These are phyloP conservation scores for Cephus spinipes DNA, from an alignment of 2,888 invertebrate species.

Conservation along the genomic window DNA sequence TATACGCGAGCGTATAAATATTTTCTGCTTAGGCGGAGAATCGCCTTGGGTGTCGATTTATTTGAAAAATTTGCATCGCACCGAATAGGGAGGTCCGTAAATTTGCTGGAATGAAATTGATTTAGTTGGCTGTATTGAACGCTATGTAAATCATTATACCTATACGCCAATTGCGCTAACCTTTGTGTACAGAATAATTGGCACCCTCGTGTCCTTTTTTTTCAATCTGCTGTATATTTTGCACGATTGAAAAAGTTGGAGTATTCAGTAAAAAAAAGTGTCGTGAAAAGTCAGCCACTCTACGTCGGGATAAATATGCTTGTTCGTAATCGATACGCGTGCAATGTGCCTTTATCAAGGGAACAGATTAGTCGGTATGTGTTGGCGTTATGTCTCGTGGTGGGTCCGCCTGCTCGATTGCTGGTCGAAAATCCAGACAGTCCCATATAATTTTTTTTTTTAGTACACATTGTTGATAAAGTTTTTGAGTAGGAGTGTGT, in stretches of 20 bases:
- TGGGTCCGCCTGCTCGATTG: background rate
- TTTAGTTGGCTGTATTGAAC: constrained; percentile 4
- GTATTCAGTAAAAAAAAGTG: background rate
- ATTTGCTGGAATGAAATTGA: constrained; percentile 9
- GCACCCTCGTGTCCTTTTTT: background rate
- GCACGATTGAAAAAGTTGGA: background rate
- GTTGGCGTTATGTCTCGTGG: background rate
- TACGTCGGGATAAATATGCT: background rate
- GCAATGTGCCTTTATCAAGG: background rate
- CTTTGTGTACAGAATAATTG: background rate
- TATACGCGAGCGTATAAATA: constrained; percentile 5
- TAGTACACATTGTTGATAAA: background rate
- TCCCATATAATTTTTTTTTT: background rate
- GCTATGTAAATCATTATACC: background rate
- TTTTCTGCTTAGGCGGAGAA: constrained; percentile 7
- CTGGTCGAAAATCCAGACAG: background rate
- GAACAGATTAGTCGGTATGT: background rate
- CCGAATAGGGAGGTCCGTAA: constrained; percentile 1
- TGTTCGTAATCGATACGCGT: background rate
- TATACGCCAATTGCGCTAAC: background rate
- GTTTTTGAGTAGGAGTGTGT: background rate
- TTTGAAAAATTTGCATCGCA: constrained; percentile 16
- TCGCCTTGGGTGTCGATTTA: constrained; percentile 19
- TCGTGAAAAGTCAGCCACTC: background rate
- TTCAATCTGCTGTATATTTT: background rate